A percentile compares a stretch with the other conserved stretches of the same genome.
phyloP scores from a whole-genome alignment of 2,797 vertebrate species.

The Onychomys arenicola region DNA sequence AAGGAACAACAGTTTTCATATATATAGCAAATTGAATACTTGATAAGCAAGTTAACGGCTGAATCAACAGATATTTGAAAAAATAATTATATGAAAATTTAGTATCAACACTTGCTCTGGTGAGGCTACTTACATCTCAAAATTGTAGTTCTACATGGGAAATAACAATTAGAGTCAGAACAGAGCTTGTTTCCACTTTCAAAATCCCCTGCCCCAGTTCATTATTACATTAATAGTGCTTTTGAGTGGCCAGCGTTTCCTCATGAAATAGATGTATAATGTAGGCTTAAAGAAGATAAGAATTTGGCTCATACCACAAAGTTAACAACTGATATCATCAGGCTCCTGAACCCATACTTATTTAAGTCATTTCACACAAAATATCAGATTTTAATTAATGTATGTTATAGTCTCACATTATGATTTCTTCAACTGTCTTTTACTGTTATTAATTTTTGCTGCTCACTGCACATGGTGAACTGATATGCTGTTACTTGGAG shows the following conservation, averaged over 20 bases:
- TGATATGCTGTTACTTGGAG: conserved; percentile 73
- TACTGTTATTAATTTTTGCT: conserved; percentile 76
- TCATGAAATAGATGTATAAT: neutral
- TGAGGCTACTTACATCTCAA: neutral
- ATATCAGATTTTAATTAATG: conserved; percentile 61
- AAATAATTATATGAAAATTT: neutral
- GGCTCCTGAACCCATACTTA: neutral
- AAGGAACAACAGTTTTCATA: neutral
- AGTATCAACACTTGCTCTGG: neutral
- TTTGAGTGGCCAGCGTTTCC: neutral
- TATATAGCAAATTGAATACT: neutral
- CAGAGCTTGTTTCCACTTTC: neutral
- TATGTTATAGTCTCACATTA: neutral
- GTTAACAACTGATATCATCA: neutral
- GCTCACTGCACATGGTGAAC: conserved; percentile 73
- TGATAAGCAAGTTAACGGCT: neutral
- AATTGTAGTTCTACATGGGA: neutral
- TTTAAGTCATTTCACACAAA: neutral
- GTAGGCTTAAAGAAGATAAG: neutral
- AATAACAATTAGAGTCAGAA: neutral
- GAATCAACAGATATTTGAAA: neutral
- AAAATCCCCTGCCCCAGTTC: neutral
- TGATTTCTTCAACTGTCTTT: conserved; percentile 67
- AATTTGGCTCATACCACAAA: neutral
- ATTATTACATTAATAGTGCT: neutral